Conservation (phyloP, 2,888 invertebrate species). For the Nomada fucata region DNA sequence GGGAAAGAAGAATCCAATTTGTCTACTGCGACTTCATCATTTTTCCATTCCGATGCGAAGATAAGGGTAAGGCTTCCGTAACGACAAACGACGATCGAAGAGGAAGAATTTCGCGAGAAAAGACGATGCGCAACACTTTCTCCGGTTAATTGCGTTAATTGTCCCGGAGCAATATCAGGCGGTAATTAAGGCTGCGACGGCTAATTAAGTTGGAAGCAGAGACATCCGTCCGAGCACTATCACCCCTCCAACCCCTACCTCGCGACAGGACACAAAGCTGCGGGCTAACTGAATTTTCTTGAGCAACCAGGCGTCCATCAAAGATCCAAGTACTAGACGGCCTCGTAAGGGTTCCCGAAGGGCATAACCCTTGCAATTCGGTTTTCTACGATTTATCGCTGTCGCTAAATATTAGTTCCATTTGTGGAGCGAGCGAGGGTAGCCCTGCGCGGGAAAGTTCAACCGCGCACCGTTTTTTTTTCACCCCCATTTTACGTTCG, state of each 20-base stretch:
- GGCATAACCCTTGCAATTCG: constrained; percentile 61
- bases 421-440: neutral
- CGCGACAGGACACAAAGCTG: constrained; percentile 82
- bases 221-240: constrained; percentile 75
- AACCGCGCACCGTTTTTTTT: too few species aligned
- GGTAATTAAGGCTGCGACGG: constrained; percentile 78
- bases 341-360: constrained; percentile 62
- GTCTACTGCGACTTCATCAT: constrained; percentile 8
- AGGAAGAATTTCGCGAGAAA: constrained; percentile 59
- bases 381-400: constrained; percentile 11
- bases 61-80: constrained; percentile 3
- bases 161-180: constrained; percentile 77
- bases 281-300: constrained; percentile 84
- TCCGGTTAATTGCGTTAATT: constrained; percentile 78
- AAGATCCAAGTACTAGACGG: constrained; percentile 77
- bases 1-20: neutral
- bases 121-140: constrained; percentile 69
- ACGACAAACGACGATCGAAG: constrained; percentile 33
- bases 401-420: neutral
- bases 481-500: too few species aligned
- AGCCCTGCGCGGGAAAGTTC: too few species aligned
- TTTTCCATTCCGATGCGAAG: constrained; percentile 1
- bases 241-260: constrained; percentile 61
- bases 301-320: constrained; percentile 83
- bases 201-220: constrained; percentile 73